Conservation (phyloP, 2,888 invertebrate species). For the Diarsia brunnea region DNA sequence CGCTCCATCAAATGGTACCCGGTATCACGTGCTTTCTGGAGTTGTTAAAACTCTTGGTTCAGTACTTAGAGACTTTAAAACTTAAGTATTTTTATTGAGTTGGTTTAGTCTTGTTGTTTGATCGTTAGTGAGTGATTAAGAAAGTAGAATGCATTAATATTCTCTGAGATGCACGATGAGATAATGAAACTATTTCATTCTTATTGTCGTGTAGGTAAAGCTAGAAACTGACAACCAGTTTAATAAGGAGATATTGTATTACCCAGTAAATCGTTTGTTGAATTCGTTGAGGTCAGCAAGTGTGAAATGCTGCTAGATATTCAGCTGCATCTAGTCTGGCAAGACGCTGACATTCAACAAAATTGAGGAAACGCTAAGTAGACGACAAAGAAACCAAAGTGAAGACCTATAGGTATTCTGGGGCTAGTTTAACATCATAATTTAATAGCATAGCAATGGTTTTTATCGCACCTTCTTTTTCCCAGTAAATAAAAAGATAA, state of each 20-base stretch:
- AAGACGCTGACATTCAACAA: not conserved
- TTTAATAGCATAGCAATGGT: not conserved
- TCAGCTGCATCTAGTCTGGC: not conserved
- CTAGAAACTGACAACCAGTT: not conserved
- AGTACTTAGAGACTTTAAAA: constrained; percentile 16
- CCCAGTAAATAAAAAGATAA: not conserved
- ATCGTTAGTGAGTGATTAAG: not conserved
- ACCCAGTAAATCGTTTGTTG: not conserved
- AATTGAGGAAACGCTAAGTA: not conserved
- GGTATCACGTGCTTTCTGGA: constrained; percentile 37
- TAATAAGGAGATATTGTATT: not conserved
- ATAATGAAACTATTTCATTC: not conserved
- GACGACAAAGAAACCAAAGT: not conserved
- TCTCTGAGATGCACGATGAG: no score
- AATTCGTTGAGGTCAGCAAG: not conserved
- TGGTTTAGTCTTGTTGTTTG: not conserved
- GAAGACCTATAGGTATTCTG: not conserved
- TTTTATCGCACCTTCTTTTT: not conserved
- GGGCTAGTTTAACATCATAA: no score
- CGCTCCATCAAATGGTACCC: constrained; percentile 60
- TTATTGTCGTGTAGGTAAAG: not conserved
- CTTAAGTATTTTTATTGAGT: not conserved
- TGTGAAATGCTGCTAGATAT: not conserved
- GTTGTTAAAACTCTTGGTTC: constrained; percentile 17
- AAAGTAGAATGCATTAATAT: not conserved